Evolutionary conservation across 2,888 invertebrate species (phyloP).

Genomic region (Synanthedon vespiformis): DNA sequence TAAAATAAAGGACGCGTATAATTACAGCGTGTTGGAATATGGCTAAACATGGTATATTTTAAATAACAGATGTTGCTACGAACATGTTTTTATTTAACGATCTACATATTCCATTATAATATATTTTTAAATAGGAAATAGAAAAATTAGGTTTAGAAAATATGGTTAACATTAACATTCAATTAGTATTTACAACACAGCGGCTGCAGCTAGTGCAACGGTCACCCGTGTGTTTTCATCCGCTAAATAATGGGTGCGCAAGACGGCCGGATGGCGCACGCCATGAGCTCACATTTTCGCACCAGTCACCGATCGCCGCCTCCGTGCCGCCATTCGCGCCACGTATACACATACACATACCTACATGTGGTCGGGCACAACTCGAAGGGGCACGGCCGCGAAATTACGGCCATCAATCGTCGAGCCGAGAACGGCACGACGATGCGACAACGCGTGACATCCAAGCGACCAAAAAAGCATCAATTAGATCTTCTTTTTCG

Average conservation of each 20-base stretch:
- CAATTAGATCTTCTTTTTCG: constrained; percentile 3
- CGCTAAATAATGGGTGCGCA: constrained; percentile 10
- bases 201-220: no score
- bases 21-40: no score
- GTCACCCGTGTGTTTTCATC: constrained; percentile 5
- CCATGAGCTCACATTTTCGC: constrained; percentile 37
- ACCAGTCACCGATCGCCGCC: constrained; percentile 36
- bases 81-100: no score
- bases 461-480: background rate
- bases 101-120: no score
- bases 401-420: constrained; percentile 43
- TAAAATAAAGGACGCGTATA: no score
- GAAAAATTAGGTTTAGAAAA: no score
- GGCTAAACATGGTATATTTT: no score
- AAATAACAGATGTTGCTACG: no score
- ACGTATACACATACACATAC: constrained; percentile 4
- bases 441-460: background rate
- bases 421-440: constrained; percentile 5
- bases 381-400: constrained; percentile 34
- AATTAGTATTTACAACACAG: no score
- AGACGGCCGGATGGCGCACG: constrained; percentile 14
- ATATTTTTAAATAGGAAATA: no score
- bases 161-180: no score
- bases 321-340: constrained; percentile 16
- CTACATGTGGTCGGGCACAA: constrained; percentile 9